Evolutionary conservation across 2,113 vertebrate species (phyloP).

Genomic region (Axis porcinus): DNA sequence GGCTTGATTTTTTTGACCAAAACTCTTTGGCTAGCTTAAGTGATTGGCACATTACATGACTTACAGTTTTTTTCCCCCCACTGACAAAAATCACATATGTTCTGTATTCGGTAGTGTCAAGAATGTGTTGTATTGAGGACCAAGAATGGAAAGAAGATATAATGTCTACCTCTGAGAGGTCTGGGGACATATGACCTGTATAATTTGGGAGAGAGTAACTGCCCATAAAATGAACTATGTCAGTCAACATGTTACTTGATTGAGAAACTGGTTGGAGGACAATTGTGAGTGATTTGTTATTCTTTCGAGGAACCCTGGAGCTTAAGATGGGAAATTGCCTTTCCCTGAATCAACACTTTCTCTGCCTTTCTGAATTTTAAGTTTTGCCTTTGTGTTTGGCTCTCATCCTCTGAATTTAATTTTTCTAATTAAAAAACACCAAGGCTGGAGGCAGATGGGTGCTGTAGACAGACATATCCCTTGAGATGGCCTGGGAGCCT

Average conservation of each 20-base stretch:
- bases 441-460: conserved; percentile 49
- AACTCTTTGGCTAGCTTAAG: neutral
- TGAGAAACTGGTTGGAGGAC: neutral
- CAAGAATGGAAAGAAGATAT: neutral
- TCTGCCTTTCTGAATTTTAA: neutral
- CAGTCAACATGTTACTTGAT: neutral
- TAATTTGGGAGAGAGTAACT: neutral
- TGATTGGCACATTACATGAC: neutral
- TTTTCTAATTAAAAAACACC: conserved; percentile 63
- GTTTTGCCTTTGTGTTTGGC: conserved; percentile 44
- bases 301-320: neutral
- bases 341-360: neutral
- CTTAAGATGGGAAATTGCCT: neutral
- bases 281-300: neutral
- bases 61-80: neutral
- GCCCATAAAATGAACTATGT: neutral
- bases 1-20: neutral
- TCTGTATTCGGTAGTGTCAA: neutral
- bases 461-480: conserved; percentile 34
- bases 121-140: neutral
- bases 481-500: neutral
- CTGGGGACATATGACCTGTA: neutral
- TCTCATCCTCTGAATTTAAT: conserved; percentile 60
- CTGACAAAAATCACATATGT: neutral
- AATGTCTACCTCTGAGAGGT: neutral